Percentiles rank a stretch among this genome's conserved stretches.
Conservation (phyloP, 2,797 vertebrate genomes). For the Lateolabrax maculatus region DNA sequence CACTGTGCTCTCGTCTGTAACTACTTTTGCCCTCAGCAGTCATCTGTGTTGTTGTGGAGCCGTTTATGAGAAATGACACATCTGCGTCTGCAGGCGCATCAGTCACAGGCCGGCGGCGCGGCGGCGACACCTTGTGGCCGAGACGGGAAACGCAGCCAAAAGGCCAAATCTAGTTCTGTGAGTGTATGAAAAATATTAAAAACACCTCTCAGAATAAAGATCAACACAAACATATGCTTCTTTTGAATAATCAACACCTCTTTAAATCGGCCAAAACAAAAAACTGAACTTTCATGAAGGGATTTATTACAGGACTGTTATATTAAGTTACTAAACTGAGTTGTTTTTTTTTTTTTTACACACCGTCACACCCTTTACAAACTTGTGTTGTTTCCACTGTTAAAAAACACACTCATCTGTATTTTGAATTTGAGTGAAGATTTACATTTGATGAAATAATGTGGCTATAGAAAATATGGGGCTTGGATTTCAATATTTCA, state of each 20-base stretch:
- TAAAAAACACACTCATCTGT: neutral
- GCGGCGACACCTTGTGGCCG: conserved; percentile 56
- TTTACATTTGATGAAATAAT: neutral
- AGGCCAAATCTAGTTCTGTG: neutral
- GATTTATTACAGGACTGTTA: neutral
- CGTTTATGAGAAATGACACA: conserved; percentile 17
- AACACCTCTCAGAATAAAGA: no score
- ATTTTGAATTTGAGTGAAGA: neutral
- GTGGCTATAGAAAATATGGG: neutral
- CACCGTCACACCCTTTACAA: neutral
- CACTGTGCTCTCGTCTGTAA: neutral
- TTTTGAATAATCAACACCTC: neutral
- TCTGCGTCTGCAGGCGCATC: neutral
- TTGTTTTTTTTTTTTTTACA: neutral
- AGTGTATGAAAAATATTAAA: neutral
- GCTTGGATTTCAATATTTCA: neutral
- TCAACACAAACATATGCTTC: neutral
- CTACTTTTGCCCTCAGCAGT: neutral
- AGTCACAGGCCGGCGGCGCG: neutral
- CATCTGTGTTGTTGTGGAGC: neutral
- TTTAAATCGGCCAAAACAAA: no score
- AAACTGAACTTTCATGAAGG: no score
- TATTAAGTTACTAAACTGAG: neutral
- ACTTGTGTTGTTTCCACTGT: neutral
- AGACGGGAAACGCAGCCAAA: neutral